Percentiles rank a stretch among this genome's conserved stretches.
These are phyloP conservation scores for Erebia aethiops DNA, from an alignment of 2,888 invertebrate species.

Conservation along the genomic window DNA sequence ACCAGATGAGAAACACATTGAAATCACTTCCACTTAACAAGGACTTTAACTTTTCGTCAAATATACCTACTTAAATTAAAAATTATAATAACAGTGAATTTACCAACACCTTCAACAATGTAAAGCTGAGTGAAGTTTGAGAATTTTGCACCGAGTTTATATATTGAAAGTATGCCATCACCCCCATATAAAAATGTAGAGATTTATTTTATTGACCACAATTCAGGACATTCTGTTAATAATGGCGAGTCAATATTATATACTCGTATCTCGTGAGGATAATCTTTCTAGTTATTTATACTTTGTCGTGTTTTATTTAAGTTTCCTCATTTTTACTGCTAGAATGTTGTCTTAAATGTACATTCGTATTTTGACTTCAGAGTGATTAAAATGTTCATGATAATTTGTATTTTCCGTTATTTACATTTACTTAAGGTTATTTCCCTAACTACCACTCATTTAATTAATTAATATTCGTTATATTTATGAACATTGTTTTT, in stretches of 20 bases:
- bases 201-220: not conserved
- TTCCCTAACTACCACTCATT: not conserved
- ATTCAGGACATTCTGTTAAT: not conserved
- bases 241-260: not conserved
- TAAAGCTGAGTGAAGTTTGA: not conserved
- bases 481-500: no score
- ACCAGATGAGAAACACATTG: no score
- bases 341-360: no score
- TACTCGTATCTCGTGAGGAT: no score
- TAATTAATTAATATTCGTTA: no score
- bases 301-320: not conserved
- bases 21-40: no score
- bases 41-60: no score
- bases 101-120: not conserved
- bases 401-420: not conserved
- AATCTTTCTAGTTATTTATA: no score
- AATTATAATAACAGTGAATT: not conserved
- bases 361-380: no score
- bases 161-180: conserved; percentile 6
- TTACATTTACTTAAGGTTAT: no score
- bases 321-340: not conserved
- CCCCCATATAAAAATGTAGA: not conserved
- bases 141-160: not conserved
- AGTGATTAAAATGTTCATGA: no score
- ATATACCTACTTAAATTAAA: no score